A percentile compares a stretch with the other conserved stretches of the same genome.
These are phyloP conservation scores for Bombus soroeensis DNA, from an alignment of 1,140 invertebrate genomes.

Conservation along the genomic window DNA sequence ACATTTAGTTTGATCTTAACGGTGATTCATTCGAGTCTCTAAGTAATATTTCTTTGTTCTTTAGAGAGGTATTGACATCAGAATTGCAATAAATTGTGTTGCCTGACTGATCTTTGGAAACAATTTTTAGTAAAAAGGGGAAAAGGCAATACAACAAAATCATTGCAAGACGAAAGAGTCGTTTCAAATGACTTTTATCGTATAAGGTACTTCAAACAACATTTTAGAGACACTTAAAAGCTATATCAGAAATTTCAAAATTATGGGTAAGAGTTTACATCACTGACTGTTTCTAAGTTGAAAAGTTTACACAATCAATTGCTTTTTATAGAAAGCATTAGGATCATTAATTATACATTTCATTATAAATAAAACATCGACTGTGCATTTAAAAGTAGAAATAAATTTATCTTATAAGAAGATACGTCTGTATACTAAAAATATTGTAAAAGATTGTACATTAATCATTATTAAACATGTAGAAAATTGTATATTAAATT, in stretches of 20 bases:
- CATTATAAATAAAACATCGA: too few species aligned
- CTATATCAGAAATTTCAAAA: neutral
- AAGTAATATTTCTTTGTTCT: neutral
- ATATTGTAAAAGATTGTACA: too few species aligned
- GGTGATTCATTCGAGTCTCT: neutral
- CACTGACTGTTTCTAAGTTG: neutral
- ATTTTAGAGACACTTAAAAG: neutral
- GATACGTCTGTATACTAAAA: too few species aligned
- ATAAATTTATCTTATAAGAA: too few species aligned
- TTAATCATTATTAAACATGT: too few species aligned
- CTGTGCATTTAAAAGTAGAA: too few species aligned
- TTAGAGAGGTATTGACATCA: neutral
- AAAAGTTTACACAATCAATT: neutral
- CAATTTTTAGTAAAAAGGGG: neutral
- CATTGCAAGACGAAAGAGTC: neutral
- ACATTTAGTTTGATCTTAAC: neutral
- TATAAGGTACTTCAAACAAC: neutral
- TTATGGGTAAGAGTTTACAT: neutral
- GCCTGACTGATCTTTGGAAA: neutral
- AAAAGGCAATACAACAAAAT: neutral
- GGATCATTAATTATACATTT: neutral
- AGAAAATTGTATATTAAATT: too few species aligned
- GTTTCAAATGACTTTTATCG: neutral
- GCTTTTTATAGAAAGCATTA: neutral
- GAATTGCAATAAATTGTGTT: neutral